Base-by-base conservation (phyloP, 2,797 vertebrate genomes). In the Austrolebias charrua region DNA sequence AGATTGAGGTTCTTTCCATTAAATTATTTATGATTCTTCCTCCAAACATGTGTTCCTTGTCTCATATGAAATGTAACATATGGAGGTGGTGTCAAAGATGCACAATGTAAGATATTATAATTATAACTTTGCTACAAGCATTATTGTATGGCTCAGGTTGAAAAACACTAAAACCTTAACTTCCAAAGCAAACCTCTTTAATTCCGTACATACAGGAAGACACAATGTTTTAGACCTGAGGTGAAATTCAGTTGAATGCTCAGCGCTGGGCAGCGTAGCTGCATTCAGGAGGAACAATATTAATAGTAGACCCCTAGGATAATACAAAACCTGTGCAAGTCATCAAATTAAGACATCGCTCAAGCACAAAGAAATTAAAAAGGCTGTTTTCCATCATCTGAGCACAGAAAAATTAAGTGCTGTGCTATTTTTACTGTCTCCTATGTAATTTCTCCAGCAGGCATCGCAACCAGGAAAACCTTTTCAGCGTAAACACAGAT, bases 401-500 rank as follows among this genome's bases (percentile, higher is more conserved):
- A 84, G 66, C 43, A 67, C 47, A 57, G 64, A 71, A 64, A 82
- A 81, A 73, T 69, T 43, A 82, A 78, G 68, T 28, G 29, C 55
- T 56, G 46, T 71, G 67, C 66, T 69, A n/a, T n/a, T 81, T 83
- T 68, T 66, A 75, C 60, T 53, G 18, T 78, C 53, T 65, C 40
- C 51, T 66, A 45, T 74, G 54, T 61, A 62, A 86, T 80, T 81
- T 79, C 60, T 69, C 50, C 72, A 58, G 63, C 54, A 83, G 69
- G 71, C 84, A 74, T 86, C 84, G 67, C 35, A 76, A 65, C 71
- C 72, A 60, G 64, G 73, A 73, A 83, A 81, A 80, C 49, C 58
- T 71, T 73, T 71, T 71, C 51, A 75, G 63, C 6, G 35, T 71
- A 46, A 4, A 67, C 66, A 67, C 12, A 15, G 60, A 75, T 78